Evolutionary conservation across 2,113 vertebrate species (phyloP).

Genomic region (Eulacestoma nigropectus): DNA sequence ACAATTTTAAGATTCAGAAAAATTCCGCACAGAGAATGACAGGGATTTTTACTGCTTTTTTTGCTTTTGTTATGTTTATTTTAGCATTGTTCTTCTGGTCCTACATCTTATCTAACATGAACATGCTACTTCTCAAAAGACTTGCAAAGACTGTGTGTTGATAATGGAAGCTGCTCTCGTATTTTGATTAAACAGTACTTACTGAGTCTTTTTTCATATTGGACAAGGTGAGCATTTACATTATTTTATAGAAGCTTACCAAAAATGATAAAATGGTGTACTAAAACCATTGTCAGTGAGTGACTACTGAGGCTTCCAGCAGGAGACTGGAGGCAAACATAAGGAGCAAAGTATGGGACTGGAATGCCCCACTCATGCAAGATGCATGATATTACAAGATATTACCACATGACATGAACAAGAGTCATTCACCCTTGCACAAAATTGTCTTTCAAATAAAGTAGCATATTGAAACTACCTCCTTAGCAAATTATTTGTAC

Average conservation of each 20-base stretch:
- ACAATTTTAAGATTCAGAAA: not conserved
- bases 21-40: not conserved
- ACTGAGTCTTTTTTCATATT: not conserved
- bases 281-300: not conserved
- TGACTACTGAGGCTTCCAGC: not conserved
- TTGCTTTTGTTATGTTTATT: not conserved
- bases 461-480: not conserved
- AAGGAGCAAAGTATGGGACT: not conserved
- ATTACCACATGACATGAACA: not conserved
- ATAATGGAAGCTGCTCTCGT: not conserved
- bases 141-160: not conserved
- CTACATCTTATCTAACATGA: not conserved
- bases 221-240: not conserved
- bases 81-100: not conserved
- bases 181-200: not conserved
- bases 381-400: not conserved
- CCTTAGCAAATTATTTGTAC: not conserved
- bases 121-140: not conserved
- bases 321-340: not conserved
- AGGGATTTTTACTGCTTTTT: not conserved
- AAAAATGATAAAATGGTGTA: not conserved
- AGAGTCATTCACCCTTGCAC: not conserved
- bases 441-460: not conserved
- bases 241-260: not conserved
- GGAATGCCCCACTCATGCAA: not conserved